Evolutionary conservation across 2,888 invertebrate genomes (phyloP), one percentile per base, ranked within the genome.

Genomic region (Dryadula phaetusa): DNA sequence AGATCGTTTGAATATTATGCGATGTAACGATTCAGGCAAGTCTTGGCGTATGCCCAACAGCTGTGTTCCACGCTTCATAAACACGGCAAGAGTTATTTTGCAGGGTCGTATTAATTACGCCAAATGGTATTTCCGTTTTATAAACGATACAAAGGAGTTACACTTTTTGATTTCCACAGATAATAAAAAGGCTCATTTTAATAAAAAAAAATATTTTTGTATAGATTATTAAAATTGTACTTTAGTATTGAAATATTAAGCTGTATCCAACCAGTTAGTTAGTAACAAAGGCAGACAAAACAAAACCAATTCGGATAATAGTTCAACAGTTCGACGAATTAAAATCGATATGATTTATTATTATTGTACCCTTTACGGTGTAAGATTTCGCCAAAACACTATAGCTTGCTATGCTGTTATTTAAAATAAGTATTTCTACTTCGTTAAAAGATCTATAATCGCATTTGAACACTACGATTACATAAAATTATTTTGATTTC

Each of bases 261-360:
- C 10, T 52, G 16, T 42, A 28, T 40, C 18, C 58, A 42, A 12
- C 74, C 72, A 72, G 70, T 72, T 71, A 72, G 65, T 20, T 42
- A 70, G 77, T 73, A 75, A 76, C 76, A 69, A 72, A 70, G 76
- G 76, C 78, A 87, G 86, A 80, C 85, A 82, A 79, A 86, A 87
- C 84, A 86, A 77, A 76, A 75, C 70, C 67, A 76, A 80, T 86
- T 84, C 75, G 80, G 80, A 77, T 77, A 77, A 76, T 73, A 71
- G 34, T 73, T 75, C 77, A 84, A 84, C 82, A 78, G 69, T 83
- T 82, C 83, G 77, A 73, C 79, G 80, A 83, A 84, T 77, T 61
- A 37, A 70, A 74, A 77, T 69, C 61, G 70, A n/a, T 60, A 69
- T 67, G 66, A 66, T 67, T 65, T 70, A 67, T 67, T 70, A 60